Evolutionary conservation across 2,888 invertebrate genomes (phyloP), one percentile per base, ranked within the genome.

Genomic region (Camptogramma bilineatum): DNA sequence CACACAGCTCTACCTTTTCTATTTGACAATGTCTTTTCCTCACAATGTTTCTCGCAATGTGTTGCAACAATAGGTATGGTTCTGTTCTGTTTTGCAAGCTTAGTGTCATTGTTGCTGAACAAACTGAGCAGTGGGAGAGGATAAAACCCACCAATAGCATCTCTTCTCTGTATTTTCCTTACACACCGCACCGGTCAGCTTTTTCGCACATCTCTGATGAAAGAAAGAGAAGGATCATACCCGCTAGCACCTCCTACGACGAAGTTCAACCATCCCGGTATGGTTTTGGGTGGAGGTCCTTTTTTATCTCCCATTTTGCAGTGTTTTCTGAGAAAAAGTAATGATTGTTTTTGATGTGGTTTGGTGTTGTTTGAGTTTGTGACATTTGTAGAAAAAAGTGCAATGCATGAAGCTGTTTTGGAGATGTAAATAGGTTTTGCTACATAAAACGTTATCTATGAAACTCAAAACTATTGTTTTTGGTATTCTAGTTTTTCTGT

Each of bases 191-290:
- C 3, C 7, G 17, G 8, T 4, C 7, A 17, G 1, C 4, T n/a
- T n/a, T n/a, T n/a, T n/a, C n/a, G n/a, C n/a, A n/a, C n/a, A n/a
- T n/a, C n/a, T n/a, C n/a, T n/a, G n/a, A n/a, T n/a, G n/a, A n/a
- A n/a, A 16, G 8, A 19, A 19, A 28, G 16, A n/a, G 24, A 13
- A 21, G 13, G 9, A 17, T 59, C 80, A 74, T 75, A 87, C 87
- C 86, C 86, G 59, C 81, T 79, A 9, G 73, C 2, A 10, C 86
- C 87, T 21, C 86, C 86, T 17, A 86, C 80, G 4, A 83, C 53
- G 66, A 87, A 88, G 56, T 86, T 85, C 56, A 84, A 67, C 68
- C 71, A 80, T 17, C 73, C 72, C 0, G 86, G 86, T 2, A 87
- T 78, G 0, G 64, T 71, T 34, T 80, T 78, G 0, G 72, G 67